Base-by-base conservation (phyloP, 2,797 vertebrate genomes). In the Smutsia gigantea region DNA sequence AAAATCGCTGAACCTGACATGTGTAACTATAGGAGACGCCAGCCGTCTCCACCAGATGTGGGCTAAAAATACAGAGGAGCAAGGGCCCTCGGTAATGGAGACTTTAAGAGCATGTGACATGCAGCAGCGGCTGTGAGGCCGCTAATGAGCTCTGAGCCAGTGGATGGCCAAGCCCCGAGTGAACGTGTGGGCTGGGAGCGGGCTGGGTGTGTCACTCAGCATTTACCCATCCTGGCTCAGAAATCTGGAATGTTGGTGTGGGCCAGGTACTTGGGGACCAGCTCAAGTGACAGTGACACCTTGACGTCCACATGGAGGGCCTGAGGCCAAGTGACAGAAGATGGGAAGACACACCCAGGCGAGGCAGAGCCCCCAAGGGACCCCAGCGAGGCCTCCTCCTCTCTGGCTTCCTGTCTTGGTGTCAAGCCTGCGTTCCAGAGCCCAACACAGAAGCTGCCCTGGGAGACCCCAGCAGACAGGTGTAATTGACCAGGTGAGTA, bases 61-160 rank as follows among this genome's bases (percentile, higher is more conserved):
- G 84, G 95, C 97, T 98, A 98, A 98, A 98, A 97, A 97, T 98
- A 97, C 78, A 93, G 95, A 95, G 49, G 49, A 90, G 90, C 17
- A 23, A 86, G 94, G 92, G 88, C 89, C 91, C 71, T 96, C 34
- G 7, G 93, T 98, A 98, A 98, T 98, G 98, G 97, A 98, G 97
- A 98, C 96, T 97, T 97, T 98, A 98, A 98, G 97, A 97, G 97
- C 96, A 97, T 98, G 97, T 98, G 98, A 98, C 98, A 98, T 90
- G 94, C 1, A 27, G 95, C 86, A 31, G 92, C 0, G 93, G 94
- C 91, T 96, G 94, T 77, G 79, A 0, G 5, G 97, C 93, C 25
- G 7, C 96, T 98, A 98, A 98, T 98, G 97, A 98, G 97, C 94
- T 96, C 87, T 9, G 49, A 92, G 84, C 64, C 0, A 55, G 94